Percentiles rank a stretch among this genome's conserved stretches.
phyloP scores from a whole-genome alignment of 2,888 invertebrate species.

The Micoletzkya japonica region DNA sequence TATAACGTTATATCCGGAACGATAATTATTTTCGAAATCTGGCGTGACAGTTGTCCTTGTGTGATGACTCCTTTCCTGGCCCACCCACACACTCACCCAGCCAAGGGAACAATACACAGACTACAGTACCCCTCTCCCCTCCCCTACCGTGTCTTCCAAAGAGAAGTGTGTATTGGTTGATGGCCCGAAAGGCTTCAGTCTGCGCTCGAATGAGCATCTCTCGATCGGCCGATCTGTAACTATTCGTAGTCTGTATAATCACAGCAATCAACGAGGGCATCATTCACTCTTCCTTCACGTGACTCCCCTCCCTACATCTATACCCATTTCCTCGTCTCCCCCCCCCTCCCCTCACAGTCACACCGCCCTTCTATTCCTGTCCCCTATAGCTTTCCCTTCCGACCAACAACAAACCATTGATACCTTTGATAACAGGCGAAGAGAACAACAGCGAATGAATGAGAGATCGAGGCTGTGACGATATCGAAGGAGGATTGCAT shows the following conservation, averaged over 20 bases:
- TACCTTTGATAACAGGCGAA: constrained; percentile 27
- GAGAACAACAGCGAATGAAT: constrained; percentile 21
- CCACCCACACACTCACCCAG: too few species aligned
- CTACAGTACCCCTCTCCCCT: not conserved
- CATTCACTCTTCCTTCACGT: not conserved
- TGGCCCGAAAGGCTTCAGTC: constrained; percentile 10
- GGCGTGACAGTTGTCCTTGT: too few species aligned
- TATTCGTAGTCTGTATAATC: not conserved
- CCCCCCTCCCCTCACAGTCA: too few species aligned
- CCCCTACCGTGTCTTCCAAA: constrained; percentile 17
- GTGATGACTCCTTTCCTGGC: too few species aligned
- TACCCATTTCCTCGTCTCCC: too few species aligned
- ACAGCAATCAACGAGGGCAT: not conserved
- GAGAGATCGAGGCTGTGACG: constrained; percentile 18
- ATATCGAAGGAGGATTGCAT: constrained; percentile 1
- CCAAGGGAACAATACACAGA: not conserved
- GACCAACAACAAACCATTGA: not conserved
- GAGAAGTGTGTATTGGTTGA: constrained; percentile 16
- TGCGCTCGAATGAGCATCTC: constrained; percentile 1
- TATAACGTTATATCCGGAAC: too few species aligned
- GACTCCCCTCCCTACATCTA: not conserved
- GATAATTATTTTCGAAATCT: too few species aligned
- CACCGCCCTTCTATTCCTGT: constrained; percentile 5
- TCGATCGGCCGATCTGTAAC: constrained; percentile 2
- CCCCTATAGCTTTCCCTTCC: not conserved